A percentile compares a stretch with the other conserved stretches of the same genome.
Conservation (phyloP, 2,797 vertebrate species). For the Anas bahamensis region DNA sequence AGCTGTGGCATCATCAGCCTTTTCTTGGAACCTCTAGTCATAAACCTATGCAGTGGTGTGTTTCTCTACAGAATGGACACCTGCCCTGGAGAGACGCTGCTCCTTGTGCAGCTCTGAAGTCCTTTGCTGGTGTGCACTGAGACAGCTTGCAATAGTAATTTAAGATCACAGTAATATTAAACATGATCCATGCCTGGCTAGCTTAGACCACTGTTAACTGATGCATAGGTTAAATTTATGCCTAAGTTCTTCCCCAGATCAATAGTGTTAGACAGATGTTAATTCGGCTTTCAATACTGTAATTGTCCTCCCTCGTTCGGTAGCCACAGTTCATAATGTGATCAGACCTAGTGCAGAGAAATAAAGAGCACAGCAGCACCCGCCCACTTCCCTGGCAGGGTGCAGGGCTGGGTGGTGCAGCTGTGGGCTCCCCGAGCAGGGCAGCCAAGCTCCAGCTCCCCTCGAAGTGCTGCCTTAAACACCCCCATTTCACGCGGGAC, state of each 20-base stretch:
- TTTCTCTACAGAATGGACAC: background rate
- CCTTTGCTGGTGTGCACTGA: background rate
- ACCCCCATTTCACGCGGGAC: background rate
- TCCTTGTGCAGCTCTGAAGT: background rate
- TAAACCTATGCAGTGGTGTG: background rate
- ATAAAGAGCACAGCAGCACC: background rate
- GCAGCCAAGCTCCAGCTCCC: background rate
- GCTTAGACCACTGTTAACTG: background rate
- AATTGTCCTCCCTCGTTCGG: accelerated
- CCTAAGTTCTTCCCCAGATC: background rate
- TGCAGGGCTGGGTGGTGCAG: background rate
- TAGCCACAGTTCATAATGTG: background rate
- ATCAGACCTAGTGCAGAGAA: background rate
- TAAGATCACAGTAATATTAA: background rate
- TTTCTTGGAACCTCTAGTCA: background rate
- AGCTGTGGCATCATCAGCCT: background rate
- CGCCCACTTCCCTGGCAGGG: background rate
- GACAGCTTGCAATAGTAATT: background rate
- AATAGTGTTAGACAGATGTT: background rate
- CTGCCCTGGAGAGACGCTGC: background rate
- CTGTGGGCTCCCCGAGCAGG: background rate
- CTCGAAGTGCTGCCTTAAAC: background rate
- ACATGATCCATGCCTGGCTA: background rate
- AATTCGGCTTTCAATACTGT: background rate
- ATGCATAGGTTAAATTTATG: background rate